Percentiles rank a stretch among this genome's conserved stretches.
Evolutionary conservation across 1,140 invertebrate genomes (phyloP).

Genomic region (Polypedilum vanderplanki): DNA sequence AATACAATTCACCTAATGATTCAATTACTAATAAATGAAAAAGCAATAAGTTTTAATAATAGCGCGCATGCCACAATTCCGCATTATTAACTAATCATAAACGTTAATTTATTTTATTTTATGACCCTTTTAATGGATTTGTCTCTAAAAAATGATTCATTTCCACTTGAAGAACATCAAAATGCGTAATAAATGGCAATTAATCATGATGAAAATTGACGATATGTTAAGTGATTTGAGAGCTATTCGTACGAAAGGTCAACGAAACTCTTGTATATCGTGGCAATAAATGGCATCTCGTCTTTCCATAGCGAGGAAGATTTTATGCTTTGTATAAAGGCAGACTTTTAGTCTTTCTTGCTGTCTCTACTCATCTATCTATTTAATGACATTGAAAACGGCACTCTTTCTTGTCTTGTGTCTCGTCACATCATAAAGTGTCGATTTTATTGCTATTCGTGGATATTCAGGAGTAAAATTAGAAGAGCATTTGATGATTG

Average conservation of each 20-base stretch:
- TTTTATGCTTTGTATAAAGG: not conserved
- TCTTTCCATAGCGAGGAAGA: not conserved
- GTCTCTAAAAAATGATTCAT: not conserved
- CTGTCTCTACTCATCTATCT: not conserved
- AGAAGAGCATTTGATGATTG: not conserved
- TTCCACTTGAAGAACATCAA: not conserved
- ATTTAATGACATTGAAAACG: not conserved
- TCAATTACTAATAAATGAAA: not conserved
- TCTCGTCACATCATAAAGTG: not conserved
- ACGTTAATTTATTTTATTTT: not conserved
- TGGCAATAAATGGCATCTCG: slow-evolving; percentile 4
- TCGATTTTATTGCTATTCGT: not conserved
- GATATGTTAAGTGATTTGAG: not conserved
- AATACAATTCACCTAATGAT: not conserved
- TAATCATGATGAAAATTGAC: not conserved
- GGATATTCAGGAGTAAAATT: not conserved
- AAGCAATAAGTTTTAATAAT: not conserved
- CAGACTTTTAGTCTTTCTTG: not conserved
- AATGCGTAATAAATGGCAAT: slow-evolving; percentile 7
- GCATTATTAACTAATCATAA: slow-evolving; percentile 1
- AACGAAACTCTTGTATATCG: not conserved
- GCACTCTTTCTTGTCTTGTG: not conserved
- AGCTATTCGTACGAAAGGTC: not conserved
- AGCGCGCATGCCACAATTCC: not conserved
- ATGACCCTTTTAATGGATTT: not conserved